Evolutionary conservation across 2,113 vertebrate species (phyloP), one percentile per base, ranked within the genome.

Genomic region (Xiphias gladius): DNA sequence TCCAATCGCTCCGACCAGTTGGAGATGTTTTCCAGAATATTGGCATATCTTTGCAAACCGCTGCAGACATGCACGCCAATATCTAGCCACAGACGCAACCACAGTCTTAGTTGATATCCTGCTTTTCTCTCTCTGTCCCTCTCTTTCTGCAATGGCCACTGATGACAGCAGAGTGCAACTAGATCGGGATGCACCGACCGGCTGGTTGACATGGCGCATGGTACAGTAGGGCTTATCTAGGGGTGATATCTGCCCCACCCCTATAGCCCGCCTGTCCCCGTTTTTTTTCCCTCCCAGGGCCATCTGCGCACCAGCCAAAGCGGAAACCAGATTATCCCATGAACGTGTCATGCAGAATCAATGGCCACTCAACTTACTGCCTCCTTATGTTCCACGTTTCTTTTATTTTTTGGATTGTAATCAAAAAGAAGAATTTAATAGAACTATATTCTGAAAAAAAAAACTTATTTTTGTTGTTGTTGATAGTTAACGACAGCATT

Each of bases 311-410:
- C 65, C 82, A 79, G 86, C 87, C 86, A 92, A 76, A 90, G 91
- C 73, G 54, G 86, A 94, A 90, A 94, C 89, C 87, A 94, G 93
- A 94, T 94, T 94, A 95, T 93, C 90, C 80, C 82, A 82, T 73
- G 88, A 84, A 80, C 77, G 30, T 37, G 84, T 91, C 88, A 90
- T 76, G 69, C 82, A 58, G 86, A 92, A 90, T 89, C 88, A 87
- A 88, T 90, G 79, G 71, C 63, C 76, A 48, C 75, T 79, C 50
- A 37, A 50, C 72, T 84, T 41, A 61, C 78, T 59, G 70, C 59
- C 50, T 82, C 35, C 61, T 76, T 52, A 54, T 86, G 63, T 13
- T 74, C 63, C 30, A 19, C 35, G 43, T 62, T 64, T 69, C 30
- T 85, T 80, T 79, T 10, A 12, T 68, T 78, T 83, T 67, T 55